phyloP scores from a whole-genome alignment of 2,797 vertebrate species.

The Gouania willdenowi region DNA sequence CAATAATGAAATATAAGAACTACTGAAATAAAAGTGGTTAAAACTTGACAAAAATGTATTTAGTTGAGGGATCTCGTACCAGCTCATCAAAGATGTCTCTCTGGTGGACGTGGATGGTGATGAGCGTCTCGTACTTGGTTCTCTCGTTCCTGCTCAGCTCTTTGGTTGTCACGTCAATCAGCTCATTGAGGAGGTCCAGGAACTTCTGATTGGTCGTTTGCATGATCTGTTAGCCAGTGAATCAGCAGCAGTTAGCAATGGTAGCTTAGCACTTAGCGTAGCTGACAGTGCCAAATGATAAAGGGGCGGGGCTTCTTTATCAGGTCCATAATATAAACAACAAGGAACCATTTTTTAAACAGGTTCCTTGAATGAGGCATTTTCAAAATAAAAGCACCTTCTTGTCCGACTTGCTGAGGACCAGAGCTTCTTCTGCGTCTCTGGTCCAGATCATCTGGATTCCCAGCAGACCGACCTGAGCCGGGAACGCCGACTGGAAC shows the following conservation, averaged over 20 bases:
- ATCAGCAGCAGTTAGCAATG: not conserved
- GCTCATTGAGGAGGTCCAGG: conserved; percentile 79
- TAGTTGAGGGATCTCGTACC: no score
- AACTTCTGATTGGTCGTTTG: conserved; percentile 81
- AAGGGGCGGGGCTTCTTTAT: no score
- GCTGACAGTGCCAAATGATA: no score
- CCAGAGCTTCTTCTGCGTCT: conserved; percentile 80
- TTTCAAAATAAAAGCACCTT: conserved; percentile 66
- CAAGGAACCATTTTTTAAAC: not conserved
- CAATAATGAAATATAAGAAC: no score
- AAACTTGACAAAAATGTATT: no score
- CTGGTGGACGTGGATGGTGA: conserved; percentile 88
- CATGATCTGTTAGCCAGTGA: conserved; percentile 71
- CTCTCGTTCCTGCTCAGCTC: conserved; percentile 81
- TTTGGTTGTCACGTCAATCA: conserved; percentile 83
- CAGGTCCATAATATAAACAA: no score
- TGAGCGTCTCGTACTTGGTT: conserved; percentile 84
- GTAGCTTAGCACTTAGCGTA: no score
- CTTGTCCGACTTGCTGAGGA: conserved; percentile 77
- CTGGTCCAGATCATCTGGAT: conserved; percentile 88
- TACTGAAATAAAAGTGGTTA: no score
- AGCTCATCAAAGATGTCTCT: conserved; percentile 85
- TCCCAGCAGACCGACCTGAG: conserved; percentile 84
- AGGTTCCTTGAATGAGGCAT: no score
- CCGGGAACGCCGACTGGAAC: conserved; percentile 80